Conservation (phyloP, 2,113 vertebrate species). For the Zapornia atra region DNA sequence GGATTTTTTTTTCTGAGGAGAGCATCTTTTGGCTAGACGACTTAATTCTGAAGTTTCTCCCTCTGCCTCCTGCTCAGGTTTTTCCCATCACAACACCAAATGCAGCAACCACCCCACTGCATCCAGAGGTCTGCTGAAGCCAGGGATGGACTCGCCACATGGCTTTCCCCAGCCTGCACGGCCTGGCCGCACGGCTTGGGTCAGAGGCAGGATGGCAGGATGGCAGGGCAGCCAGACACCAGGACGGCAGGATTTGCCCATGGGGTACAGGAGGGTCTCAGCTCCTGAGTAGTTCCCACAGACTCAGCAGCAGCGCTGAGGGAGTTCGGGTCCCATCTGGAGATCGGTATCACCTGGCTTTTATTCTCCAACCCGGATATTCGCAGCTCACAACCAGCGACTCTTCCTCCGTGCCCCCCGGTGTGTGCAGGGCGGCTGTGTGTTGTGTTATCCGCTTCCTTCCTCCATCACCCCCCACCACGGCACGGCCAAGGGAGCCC, state of each 20-base stretch:
- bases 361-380: background rate
- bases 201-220: background rate
- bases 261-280: background rate
- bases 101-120: background rate
- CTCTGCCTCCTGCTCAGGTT: background rate
- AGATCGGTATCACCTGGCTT: background rate
- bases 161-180: background rate
- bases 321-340: background rate
- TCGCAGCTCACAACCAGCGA: background rate
- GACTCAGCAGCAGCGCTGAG: background rate
- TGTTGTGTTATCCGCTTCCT: constrained; percentile 35
- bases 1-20: background rate
- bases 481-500: background rate
- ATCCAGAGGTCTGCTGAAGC: background rate
- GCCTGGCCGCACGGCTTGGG: rapidly evolving
- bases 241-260: rapidly evolving
- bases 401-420: background rate
- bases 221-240: rapidly evolving
- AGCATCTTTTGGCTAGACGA: background rate
- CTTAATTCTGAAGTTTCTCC: background rate
- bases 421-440: background rate
- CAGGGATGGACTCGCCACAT: background rate
- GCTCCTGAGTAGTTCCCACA: background rate
- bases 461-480: background rate
- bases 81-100: background rate